A percentile compares a stretch with the other conserved stretches of the same genome.
Conservation (phyloP, 2,888 invertebrate genomes). For the Archaeoteleia sp. region DNA sequence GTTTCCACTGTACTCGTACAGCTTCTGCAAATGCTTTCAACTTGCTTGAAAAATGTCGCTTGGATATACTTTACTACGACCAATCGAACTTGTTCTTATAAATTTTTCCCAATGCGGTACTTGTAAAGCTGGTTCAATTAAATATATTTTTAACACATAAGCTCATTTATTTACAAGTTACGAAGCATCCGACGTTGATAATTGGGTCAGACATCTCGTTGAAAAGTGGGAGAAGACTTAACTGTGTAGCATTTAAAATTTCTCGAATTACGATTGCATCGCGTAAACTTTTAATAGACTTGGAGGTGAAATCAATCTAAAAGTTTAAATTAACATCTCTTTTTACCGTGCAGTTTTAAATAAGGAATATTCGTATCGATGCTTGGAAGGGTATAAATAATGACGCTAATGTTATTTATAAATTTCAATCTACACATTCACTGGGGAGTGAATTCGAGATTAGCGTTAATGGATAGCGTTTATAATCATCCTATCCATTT, state of each 20-base stretch:
- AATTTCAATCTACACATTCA: not conserved
- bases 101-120: too few species aligned
- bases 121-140: constrained; percentile 1
- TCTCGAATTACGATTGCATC: constrained; percentile 40
- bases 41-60: not conserved
- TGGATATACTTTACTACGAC: too few species aligned
- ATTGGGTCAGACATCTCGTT: constrained; percentile 11
- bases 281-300: constrained; percentile 51
- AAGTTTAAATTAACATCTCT: constrained; percentile 51
- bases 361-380: constrained; percentile 34
- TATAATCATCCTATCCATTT: too few species aligned
- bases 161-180: constrained; percentile 19
- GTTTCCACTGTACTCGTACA: not conserved
- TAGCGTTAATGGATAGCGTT: too few species aligned
- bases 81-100: too few species aligned
- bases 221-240: constrained; percentile 20
- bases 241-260: constrained; percentile 40
- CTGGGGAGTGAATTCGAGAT: too few species aligned
- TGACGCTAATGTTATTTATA: not conserved
- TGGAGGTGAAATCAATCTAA: constrained; percentile 50
- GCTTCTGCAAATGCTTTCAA: constrained; percentile 3
- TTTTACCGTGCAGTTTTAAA: constrained; percentile 16
- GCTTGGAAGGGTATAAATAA: constrained; percentile 39
- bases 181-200: constrained; percentile 15
- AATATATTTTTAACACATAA: constrained; percentile 22